These are phyloP conservation scores for Eleginops maclovinus DNA, from an alignment of 2,113 vertebrate species.

Conservation along the genomic window DNA sequence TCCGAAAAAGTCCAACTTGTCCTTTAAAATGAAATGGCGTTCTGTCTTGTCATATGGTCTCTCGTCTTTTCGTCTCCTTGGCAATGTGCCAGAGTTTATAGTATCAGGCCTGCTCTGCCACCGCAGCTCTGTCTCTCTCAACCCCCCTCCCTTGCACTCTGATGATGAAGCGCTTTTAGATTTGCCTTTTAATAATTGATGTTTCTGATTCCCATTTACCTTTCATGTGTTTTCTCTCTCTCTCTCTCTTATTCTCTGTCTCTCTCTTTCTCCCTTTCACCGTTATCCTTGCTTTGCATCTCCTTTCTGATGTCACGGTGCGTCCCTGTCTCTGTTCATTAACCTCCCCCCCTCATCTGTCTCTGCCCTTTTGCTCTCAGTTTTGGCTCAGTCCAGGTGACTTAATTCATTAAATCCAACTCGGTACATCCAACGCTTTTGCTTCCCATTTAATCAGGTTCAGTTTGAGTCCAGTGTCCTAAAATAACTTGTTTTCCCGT, in stretches of 20 bases:
- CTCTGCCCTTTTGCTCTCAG: conserved; percentile 25
- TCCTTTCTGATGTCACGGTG: conserved; percentile 34
- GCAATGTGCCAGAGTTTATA: conserved; percentile 38
- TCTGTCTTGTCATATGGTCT: conserved; percentile 2
- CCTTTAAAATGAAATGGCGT: background rate
- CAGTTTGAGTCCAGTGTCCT: conserved; percentile 3
- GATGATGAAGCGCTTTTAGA: conserved; percentile 79
- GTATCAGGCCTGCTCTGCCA: conserved; percentile 41
- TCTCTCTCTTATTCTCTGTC: background rate
- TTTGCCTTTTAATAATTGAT: conserved; percentile 74
- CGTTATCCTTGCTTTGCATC: conserved; percentile 21
- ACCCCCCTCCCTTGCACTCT: background rate
- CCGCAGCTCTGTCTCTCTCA: conserved; percentile 14
- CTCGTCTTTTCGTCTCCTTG: conserved; percentile 41
- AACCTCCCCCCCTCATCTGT: conserved; percentile 32
- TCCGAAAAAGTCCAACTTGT: background rate
- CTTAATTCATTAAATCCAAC: conserved; percentile 9
- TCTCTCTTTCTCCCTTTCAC: conserved; percentile 17
- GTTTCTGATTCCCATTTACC: conserved; percentile 47
- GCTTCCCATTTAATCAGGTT: background rate
- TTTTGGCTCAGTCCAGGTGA: conserved; percentile 5
- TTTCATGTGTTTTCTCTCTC: conserved; percentile 31
- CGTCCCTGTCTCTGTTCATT: conserved; percentile 55
- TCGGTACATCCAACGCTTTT: background rate
- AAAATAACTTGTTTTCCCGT: background rate